Evolutionary conservation across 2,888 invertebrate genomes (phyloP), one percentile per base, ranked within the genome.

Genomic region (Trichogramma dendrolimi): DNA sequence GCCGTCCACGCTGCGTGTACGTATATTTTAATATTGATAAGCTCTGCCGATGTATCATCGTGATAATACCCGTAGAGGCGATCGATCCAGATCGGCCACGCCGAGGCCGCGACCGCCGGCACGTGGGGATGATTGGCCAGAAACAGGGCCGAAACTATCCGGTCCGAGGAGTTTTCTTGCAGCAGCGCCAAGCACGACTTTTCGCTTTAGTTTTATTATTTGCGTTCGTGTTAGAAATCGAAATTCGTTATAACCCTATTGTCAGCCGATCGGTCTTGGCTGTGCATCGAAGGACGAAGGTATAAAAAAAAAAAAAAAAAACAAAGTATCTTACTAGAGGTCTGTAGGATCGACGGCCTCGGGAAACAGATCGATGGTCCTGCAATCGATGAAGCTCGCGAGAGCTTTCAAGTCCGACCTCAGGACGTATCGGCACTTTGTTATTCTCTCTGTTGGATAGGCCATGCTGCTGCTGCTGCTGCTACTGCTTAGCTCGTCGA

Each of bases 61-160:
- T 5, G 53, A 58, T 53, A 56, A 67, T 79, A 84, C 83, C 81
- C 81, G 73, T 85, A 87, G 69, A 83, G 80, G 10, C 74, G 76
- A 73, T 79, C 77, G n/a, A 87, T 71, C 81, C 85, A 87, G n/a
- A 79, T 73, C 49, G 81, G 79, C 87, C 87, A 87, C 40, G 82
- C 82, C 57, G 75, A 75, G 5, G 83, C 79, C 40, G 83, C 81
- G 6, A 87, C 74, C 0, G 84, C 77, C 0, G 84, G 84, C 43
- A 86, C 72, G 66, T 84, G 79, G 0, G 88, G 87, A 71, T 81
- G 82, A 69, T 78, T 77, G 64, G 79, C 74, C 0, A 82, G 69
- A 54, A 76, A 75, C 7, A 82, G 67, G 39, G 69, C 73, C 1
- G 77, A 77, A 6, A 81, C 69, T 4, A 79, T 60, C 44, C 74